phyloP scores from a whole-genome alignment of 2,113 vertebrate genomes.

The Pitta sordida region DNA sequence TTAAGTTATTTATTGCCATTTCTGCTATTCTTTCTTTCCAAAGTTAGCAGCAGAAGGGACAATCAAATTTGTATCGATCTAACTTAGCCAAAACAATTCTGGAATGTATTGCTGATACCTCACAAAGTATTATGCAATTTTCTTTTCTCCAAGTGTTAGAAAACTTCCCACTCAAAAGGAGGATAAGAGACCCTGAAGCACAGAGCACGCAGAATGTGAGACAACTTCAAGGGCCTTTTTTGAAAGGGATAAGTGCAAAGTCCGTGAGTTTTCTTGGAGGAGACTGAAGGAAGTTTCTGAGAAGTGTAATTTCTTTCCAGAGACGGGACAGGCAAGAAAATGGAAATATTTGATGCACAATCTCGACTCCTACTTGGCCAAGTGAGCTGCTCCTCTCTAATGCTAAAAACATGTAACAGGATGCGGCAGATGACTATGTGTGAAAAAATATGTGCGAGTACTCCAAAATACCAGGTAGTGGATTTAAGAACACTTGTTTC shows the following conservation, averaged over 20 bases:
- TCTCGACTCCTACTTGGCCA: neutral
- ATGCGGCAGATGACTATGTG: fast-evolving
- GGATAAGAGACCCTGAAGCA: neutral
- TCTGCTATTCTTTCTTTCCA: neutral
- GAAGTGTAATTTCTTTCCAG: neutral
- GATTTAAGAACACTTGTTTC: too few species aligned
- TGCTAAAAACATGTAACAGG: neutral
- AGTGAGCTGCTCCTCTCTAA: neutral
- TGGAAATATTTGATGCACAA: neutral
- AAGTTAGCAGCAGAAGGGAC: neutral
- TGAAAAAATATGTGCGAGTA: too few species aligned
- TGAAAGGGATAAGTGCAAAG: fast-evolving
- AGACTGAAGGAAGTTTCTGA: neutral
- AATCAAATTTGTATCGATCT: neutral
- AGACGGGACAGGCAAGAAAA: neutral
- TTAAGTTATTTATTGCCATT: neutral
- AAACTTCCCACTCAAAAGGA: fast-evolving
- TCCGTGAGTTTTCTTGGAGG: neutral
- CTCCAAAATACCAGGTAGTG: too few species aligned
- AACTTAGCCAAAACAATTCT: neutral
- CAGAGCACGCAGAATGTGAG: neutral
- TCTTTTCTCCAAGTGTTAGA: too few species aligned
- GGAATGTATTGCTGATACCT: neutral
- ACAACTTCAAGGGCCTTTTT: neutral
- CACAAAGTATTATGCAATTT: neutral